phyloP scores from a whole-genome alignment of 1,140 invertebrate species.

The Coelopa frigida region DNA sequence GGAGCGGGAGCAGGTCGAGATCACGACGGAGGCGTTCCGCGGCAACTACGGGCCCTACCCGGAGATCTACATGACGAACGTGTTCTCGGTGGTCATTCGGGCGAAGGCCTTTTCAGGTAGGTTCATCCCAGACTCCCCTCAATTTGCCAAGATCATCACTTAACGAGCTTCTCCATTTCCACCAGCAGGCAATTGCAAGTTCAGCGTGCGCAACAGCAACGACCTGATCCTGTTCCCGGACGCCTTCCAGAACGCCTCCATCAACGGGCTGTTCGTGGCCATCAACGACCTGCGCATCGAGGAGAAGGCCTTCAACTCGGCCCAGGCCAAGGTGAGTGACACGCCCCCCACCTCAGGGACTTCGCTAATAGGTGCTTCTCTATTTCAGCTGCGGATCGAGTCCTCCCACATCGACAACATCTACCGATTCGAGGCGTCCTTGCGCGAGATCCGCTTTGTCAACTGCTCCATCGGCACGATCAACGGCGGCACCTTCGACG shows the following conservation, averaged over 20 bases:
- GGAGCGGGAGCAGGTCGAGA: conserved; percentile 26
- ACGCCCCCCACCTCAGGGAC: too few relatives aligned
- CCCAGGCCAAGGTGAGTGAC: conserved; percentile 26
- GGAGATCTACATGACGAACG: conserved; percentile 25
- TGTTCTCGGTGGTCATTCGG: conserved; percentile 20
- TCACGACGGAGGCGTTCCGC: conserved; percentile 23
- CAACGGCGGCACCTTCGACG: conserved; percentile 28
- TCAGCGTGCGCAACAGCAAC: conserved; percentile 23
- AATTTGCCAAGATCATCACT: conserved; percentile 1
- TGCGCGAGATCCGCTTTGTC: conserved; percentile 28
- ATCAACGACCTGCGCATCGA: conserved; percentile 21
- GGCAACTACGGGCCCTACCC: conserved; percentile 33
- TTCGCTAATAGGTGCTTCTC: background rate
- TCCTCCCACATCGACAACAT: conserved; percentile 22
- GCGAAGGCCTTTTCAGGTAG: conserved; percentile 24
- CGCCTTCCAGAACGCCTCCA: conserved; percentile 28
- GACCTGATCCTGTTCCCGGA: conserved; percentile 20
- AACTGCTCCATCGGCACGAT: conserved; percentile 26
- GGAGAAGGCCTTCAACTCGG: conserved; percentile 25
- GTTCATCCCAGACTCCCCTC: conserved; percentile 5
- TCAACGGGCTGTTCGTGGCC: conserved; percentile 21
- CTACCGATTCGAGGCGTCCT: conserved; percentile 24
- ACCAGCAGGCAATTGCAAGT: conserved; percentile 23
- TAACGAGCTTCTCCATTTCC: background rate
- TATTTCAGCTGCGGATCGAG: conserved; percentile 21